Base-by-base conservation (phyloP, 2,888 invertebrate genomes). In the Netelia fuscicornis region DNA sequence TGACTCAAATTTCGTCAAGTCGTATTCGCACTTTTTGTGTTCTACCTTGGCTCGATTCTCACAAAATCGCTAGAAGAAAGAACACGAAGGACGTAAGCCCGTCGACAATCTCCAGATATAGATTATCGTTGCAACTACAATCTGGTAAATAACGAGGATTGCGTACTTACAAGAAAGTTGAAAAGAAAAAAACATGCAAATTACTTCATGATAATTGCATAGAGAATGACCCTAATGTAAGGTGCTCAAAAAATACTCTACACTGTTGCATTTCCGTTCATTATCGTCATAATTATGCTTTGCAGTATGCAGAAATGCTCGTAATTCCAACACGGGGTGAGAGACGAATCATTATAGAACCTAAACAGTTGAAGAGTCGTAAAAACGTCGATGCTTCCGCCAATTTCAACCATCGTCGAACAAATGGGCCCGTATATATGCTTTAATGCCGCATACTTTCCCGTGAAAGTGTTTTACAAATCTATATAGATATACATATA, bases 391-490 rank as follows among this genome's bases (percentile, higher is more conserved):
- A 71, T 71, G 70, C 79, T 82, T 85, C 85, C 82, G 85, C 85
- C 68, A 81, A 70, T 20, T 71, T 20, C 30, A 58, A 48, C 67
- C 44, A 11, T 58, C 65, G 74, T 44, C 76, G 75, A 79, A 79
- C 86, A 67, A 79, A 86, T 74, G 64, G 56, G 70, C 60, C 54
- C 78, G 52, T 60, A 68, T 78, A 64, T 71, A 56, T 72, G 1
- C 52, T 81, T 68, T 75, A 84, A 81, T 60, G 68, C 77, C 56
- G 42, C 67, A 81, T 85, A 86, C 85, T 86, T 86, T 86, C 85
- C 58, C 83, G 87, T 86, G 87, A 88, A 88, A 88, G 86, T 87
- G 80, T 85, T 87, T 85, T 82, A 84, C 83, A 67, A 44, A 37
- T 10, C 11, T 13, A 30, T n/a, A 58, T 70, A 52, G 17, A 2